These are phyloP conservation scores for Dermatemys mawii DNA, from an alignment of 2,113 vertebrate genomes.

Conservation along the genomic window DNA sequence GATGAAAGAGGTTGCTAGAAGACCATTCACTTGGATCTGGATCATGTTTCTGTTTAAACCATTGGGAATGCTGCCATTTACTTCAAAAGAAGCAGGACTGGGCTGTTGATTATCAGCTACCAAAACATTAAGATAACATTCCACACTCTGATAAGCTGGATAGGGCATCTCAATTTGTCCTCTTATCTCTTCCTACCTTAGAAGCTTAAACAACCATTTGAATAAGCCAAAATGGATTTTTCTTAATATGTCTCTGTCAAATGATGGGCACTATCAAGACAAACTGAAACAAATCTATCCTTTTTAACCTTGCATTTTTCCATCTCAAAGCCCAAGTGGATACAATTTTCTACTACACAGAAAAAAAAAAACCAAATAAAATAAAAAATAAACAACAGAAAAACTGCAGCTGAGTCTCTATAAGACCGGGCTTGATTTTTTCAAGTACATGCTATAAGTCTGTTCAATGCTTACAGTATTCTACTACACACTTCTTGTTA, in stretches of 20 bases:
- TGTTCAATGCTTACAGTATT: background rate
- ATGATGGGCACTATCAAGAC: background rate
- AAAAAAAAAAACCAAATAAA: background rate
- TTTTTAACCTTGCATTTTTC: background rate
- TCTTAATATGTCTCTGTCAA: background rate
- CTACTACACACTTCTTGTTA: background rate
- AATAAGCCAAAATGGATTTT: background rate
- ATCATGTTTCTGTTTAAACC: background rate
- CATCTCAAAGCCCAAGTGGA: background rate
- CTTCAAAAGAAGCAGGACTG: background rate
- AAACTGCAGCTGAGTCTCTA: background rate
- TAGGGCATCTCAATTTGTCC: background rate
- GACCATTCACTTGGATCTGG: background rate
- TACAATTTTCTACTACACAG: background rate
- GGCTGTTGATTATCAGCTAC: background rate
- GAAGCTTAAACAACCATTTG: background rate
- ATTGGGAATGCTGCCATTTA: background rate
- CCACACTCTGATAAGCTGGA: background rate
- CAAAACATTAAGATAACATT: background rate
- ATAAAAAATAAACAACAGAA: background rate
- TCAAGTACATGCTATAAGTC: background rate
- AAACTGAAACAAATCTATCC: background rate
- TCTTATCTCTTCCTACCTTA: background rate
- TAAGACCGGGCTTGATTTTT: background rate
- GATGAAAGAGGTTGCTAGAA: too few species aligned